phyloP scores from a whole-genome alignment of 2,888 invertebrate genomes.

The Scrobipalpa atriplicella region DNA sequence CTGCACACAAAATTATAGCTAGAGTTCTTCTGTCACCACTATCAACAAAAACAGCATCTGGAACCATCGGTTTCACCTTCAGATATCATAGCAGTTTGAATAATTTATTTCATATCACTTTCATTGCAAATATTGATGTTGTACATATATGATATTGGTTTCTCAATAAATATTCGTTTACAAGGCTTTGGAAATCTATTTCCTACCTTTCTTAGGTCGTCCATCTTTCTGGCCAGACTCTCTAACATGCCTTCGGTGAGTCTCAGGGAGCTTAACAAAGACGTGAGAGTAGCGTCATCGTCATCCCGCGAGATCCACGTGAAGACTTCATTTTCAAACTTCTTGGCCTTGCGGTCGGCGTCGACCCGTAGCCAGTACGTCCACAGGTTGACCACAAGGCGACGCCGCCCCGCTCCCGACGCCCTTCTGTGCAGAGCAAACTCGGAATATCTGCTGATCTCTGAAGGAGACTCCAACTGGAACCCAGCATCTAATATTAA shows the following conservation, averaged over 20 bases:
- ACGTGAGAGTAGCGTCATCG: constrained; percentile 58
- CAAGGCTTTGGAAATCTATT: no score
- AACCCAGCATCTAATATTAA: constrained; percentile 82
- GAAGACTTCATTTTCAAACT: constrained; percentile 69
- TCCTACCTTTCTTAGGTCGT: constrained; percentile 68
- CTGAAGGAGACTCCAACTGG: constrained; percentile 72
- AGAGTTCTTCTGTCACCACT: not conserved
- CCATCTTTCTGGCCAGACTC: constrained; percentile 72
- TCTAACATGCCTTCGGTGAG: constrained; percentile 75
- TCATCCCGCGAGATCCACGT: constrained; percentile 54
- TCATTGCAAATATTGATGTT: not conserved
- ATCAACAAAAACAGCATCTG: no score
- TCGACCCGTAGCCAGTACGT: constrained; percentile 71
- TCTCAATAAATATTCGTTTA: no score
- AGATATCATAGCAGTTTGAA: no score
- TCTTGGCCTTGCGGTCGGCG: constrained; percentile 60
- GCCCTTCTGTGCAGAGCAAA: constrained; percentile 53
- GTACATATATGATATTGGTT: not conserved
- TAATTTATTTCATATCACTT: no score
- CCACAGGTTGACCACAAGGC: constrained; percentile 68
- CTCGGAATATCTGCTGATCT: constrained; percentile 70
- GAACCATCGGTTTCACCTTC: not conserved
- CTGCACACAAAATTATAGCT: constrained; percentile 44
- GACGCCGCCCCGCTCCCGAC: constrained; percentile 55
- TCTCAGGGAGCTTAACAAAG: constrained; percentile 63